These are phyloP conservation scores for Neodiprion fabricii DNA, from an alignment of 1,140 invertebrate genomes.

Conservation along the genomic window DNA sequence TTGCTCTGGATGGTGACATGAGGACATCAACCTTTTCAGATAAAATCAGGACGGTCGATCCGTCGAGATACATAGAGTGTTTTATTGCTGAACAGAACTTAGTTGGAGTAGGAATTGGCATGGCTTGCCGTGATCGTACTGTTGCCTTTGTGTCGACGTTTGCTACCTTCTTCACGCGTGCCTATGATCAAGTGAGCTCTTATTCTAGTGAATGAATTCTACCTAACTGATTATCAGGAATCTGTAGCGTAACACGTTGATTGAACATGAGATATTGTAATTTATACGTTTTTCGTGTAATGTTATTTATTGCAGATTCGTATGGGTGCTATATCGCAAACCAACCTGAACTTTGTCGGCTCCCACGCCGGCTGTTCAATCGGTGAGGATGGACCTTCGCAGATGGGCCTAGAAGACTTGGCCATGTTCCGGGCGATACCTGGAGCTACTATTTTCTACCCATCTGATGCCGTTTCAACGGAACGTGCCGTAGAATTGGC, in stretches of 20 bases:
- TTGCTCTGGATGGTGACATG: slow-evolving; percentile 95
- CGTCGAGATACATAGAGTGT: slow-evolving; percentile 90
- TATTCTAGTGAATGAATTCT: neutral
- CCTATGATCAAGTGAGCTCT: slow-evolving; percentile 85
- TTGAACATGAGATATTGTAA: no score
- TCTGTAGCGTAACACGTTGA: no score
- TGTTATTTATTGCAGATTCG: slow-evolving; percentile 73
- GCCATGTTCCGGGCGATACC: slow-evolving; percentile 95
- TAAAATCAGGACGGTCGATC: slow-evolving; percentile 82
- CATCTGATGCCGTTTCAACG: slow-evolving; percentile 91
- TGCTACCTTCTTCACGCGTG: slow-evolving; percentile 95
- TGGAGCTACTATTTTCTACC: slow-evolving; percentile 95
- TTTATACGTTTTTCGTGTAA: no score
- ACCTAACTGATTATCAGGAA: no score
- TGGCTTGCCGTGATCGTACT: slow-evolving; percentile 85
- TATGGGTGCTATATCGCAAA: slow-evolving; percentile 99
- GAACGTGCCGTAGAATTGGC: slow-evolving; percentile 95
- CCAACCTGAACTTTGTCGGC: slow-evolving; percentile 94
- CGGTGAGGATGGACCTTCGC: slow-evolving; percentile 98
- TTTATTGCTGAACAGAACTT: slow-evolving; percentile 99
- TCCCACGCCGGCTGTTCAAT: slow-evolving; percentile 97
- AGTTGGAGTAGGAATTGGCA: slow-evolving; percentile 94
- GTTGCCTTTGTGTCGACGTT: slow-evolving; percentile 96
- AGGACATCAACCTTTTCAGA: slow-evolving; percentile 99
- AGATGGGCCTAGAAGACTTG: slow-evolving; percentile 99